These are phyloP conservation scores for Calameuta filiformis DNA, from an alignment of 2,888 invertebrate genomes.

Conservation along the genomic window DNA sequence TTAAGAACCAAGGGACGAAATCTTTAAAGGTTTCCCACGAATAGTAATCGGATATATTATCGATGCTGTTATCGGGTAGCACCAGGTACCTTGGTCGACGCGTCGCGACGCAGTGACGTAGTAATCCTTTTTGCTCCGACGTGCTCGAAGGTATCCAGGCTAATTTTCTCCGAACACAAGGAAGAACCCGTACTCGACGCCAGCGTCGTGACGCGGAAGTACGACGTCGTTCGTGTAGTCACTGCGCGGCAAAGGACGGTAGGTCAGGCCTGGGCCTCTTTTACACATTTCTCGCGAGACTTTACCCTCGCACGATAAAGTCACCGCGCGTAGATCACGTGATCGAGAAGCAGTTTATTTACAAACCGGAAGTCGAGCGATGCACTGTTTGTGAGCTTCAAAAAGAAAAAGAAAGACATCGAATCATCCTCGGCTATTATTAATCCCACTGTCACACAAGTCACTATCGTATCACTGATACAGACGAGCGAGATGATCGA, in stretches of 20 bases:
- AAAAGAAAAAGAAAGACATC: neutral
- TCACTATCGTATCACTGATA: neutral
- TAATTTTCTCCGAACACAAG: neutral
- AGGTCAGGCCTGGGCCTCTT: neutral
- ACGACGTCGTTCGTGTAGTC: neutral
- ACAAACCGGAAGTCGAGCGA: neutral
- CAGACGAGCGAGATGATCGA: neutral
- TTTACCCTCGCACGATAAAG: neutral
- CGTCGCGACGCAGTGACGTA: neutral
- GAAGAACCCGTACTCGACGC: neutral
- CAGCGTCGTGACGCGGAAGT: constrained; percentile 2
- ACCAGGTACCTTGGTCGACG: neutral
- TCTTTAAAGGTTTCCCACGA: neutral
- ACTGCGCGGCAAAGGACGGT: neutral
- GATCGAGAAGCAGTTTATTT: neutral
- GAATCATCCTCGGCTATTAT: neutral
- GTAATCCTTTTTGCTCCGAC: neutral
- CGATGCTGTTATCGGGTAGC: neutral
- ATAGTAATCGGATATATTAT: neutral
- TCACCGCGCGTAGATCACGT: neutral
- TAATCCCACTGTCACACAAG: neutral
- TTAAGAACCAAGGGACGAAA: neutral
- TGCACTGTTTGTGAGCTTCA: neutral
- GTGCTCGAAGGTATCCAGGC: neutral
- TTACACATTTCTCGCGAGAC: neutral